These are phyloP conservation scores for Sarcophaga caerulescens DNA, from an alignment of 2,888 invertebrate species.

Conservation along the genomic window DNA sequence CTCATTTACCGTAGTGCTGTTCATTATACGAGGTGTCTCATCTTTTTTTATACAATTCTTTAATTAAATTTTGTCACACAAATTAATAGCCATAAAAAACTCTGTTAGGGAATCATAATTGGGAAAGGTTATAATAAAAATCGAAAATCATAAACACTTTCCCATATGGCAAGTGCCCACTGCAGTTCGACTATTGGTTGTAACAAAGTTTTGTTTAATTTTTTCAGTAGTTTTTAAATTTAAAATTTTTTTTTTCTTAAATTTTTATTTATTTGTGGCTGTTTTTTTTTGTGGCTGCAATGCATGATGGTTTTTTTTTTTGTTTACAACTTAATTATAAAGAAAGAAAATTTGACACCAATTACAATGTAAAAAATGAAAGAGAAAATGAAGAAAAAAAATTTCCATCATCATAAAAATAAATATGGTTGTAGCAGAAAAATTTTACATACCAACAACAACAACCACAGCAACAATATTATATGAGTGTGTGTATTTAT, in stretches of 20 bases:
- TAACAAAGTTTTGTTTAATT: conserved; percentile 4
- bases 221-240: neutral
- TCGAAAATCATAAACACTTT: neutral
- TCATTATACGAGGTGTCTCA: no score
- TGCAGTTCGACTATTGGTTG: neutral
- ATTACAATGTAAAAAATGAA: conserved; percentile 43
- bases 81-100: neutral
- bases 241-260: neutral
- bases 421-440: conserved; percentile 26
- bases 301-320: neutral
- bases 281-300: neutral
- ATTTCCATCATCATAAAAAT: conserved; percentile 28
- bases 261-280: conserved; percentile 10
- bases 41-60: no score
- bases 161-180: neutral
- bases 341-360: conserved; percentile 60
- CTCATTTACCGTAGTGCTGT: no score
- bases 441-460: conserved; percentile 40
- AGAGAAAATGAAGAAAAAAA: neutral
- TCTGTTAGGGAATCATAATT: neutral
- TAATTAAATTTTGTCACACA: no score
- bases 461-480: neutral
- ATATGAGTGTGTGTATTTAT: no score
- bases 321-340: conserved; percentile 55
- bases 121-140: neutral